Base-by-base conservation (phyloP, 2,113 vertebrate genomes). In the Scomber japonicus region DNA sequence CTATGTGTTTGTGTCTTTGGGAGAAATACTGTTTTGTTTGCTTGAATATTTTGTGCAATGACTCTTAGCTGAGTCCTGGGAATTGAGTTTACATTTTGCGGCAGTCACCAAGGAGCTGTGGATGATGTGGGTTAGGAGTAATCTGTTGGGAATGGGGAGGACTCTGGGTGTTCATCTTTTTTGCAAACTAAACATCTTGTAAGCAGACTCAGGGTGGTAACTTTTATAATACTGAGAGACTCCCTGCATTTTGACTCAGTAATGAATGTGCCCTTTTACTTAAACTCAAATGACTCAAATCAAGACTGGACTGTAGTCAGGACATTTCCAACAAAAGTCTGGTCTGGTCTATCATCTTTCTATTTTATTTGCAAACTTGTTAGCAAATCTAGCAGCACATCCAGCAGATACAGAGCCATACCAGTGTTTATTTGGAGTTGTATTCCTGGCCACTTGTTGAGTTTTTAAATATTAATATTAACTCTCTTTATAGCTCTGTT, bases 61-160 rank as follows among this genome's bases (percentile, higher is more conserved):
- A 3, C 60, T 78, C 54, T 77, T 72, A n/a, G 55, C 17, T 1
- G 53, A 49, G 31, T 13, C 14, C 46, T 46, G 31, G 56, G 73
- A 87, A 53, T 64, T 65, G 46, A 77, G 83, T 86, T 81, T 71
- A 80, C 50, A 61, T 70, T 61, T 54, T 67, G 48, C 4, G 0
- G 44, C 5, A 16, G 64, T 80, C 46, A 19, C 24, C 4, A n/a
- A 44, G 51, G 46, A 65, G 30, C 19, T 78, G 55, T 79, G 21
- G 53, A 64, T 75, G 67, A 77, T 75, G 49, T 62, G 75, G 61
- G 14, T 75, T 35, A 48, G 50, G 50, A 63, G 35, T 12, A 48
- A 81, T 70, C 35, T 73, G 48, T 64, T 35, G 49, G 50, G 30
- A 71, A 24, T 12, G 1, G 15, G n/a, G 56, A 40, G 48, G 13